Base-by-base conservation (phyloP, 2,888 invertebrate genomes). In the Abrostola triplasia region DNA sequence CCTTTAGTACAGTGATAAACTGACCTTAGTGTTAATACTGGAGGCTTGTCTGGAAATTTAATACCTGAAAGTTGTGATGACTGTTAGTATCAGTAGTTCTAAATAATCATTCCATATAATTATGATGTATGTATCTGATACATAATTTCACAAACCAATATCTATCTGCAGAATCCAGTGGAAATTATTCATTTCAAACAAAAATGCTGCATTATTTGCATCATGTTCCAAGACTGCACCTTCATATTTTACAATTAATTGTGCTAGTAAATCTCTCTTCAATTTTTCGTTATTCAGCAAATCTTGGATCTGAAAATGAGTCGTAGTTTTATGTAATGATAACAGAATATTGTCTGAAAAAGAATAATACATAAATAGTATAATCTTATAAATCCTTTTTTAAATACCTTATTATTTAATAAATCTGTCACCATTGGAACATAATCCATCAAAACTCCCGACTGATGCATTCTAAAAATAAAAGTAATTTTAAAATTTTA, bases 101-200 rank as follows among this genome's bases (percentile, higher is more conserved):
- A 4, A 4, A 24, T 24, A 2, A 24, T 4, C 24, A 24, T 24
- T 24, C 1, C 1, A 24, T 1, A 2, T 24, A 24, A 24, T 24
- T 24, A 8, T 13, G 7, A 37, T 9, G 0, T 5, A n/a, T 12
- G 12, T n/a, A 44, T 36, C 5, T 48, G 1, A 38, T 36, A 13
- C 5, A 41, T 35, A 48, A 13, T 48, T 10, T 24, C 56, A 80
- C 85, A 82, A 84, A 95, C 95, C 95, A 76, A 95, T 90, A 67
- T 91, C 92, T 72, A 96, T 94, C 71, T 95, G 93, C 36, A 96
- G 88, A 53, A 96, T 92, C 91, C 96, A 96, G 84, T 95, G 95
- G 83, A 96, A 96, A 82, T 95, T 95, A 79, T 96, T 95, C 86
- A 95, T 94, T 87, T 96, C 95, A 85, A 96, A 95, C 36, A 96